Base-by-base conservation (phyloP, 2,888 invertebrate genomes). In the Lasioglossum zephyrum region DNA sequence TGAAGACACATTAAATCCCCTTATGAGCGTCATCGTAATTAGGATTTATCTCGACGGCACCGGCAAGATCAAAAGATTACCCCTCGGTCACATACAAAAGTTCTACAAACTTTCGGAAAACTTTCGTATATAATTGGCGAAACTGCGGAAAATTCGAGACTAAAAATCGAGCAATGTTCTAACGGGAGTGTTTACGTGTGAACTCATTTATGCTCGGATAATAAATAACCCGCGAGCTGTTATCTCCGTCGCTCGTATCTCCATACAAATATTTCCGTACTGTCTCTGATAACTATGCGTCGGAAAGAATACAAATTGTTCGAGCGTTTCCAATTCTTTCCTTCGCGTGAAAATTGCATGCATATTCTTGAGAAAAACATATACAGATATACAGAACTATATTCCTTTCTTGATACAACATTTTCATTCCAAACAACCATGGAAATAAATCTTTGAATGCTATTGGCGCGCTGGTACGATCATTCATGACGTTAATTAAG, bases 61-160 rank as follows among this genome's bases (percentile, higher is more conserved):
- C 5, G 53, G 22, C 57, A 53, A 57, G 53, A 78, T 78, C 70
- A 70, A 63, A 63, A 31, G 77, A 70, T 77, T 70, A 44, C 16
- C 1, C 36, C 4, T n/a, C 36, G 18, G 31, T 66, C 18, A 4
- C 66, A 16, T 31, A 18, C 18, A 31, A 36, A 66, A 36, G 36
- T 66, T 18, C 16, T 3, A 8, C 18, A 31, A 66, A 36, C 66
- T 66, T 66, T 36, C 18, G 18, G 8, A 31, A 36, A 66, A 66
- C 66, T 66, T 66, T 22, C 2, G 1, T 22, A 49, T 18, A 73
- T 31, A 31, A 49, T 9, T 31, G 47, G 9, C 31, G 1, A 9
- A 47, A 1, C 9, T 9, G 18, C n/a, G 16, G 8, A 9, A 16
- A 74, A 57, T 36, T 66, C 36, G 0, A 11, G 3, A 66, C 36